These are phyloP conservation scores for Lophotriccus pileatus DNA, from an alignment of 2,797 vertebrate genomes.

Conservation along the genomic window DNA sequence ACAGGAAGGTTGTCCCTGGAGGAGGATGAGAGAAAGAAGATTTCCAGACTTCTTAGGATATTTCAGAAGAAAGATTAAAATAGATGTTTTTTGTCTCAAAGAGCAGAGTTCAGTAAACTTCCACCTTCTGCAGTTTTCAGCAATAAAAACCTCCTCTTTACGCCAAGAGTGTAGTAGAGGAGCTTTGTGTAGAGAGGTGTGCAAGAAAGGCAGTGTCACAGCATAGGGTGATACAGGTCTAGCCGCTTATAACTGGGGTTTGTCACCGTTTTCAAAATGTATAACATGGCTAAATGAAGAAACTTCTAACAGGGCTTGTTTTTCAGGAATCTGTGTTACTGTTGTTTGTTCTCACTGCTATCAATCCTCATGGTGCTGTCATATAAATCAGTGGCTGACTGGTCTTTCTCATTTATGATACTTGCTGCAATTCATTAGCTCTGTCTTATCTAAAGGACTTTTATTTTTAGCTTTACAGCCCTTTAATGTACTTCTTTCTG, in stretches of 20 bases:
- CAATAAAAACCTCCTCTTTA: not conserved
- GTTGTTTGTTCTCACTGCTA: not conserved
- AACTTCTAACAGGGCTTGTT: not conserved
- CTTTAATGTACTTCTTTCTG: not conserved
- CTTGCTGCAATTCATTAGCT: conserved; percentile 18
- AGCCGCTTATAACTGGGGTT: not conserved
- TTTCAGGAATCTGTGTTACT: not conserved
- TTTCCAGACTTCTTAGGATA: not conserved
- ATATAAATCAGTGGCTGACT: not conserved
- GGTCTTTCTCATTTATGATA: not conserved
- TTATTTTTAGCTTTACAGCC: conserved; percentile 16
- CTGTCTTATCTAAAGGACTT: conserved; percentile 9
- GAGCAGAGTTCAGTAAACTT: not conserved
- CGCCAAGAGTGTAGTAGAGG: not conserved
- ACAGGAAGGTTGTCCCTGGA: not conserved
- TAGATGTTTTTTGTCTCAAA: not conserved
- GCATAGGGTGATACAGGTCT: not conserved
- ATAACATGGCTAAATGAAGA: not conserved
- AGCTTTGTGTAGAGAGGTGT: not conserved
- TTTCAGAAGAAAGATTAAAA: not conserved
- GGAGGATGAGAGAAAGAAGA: not conserved
- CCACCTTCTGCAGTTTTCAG: not conserved
- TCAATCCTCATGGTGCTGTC: not conserved
- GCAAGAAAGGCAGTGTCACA: not conserved
- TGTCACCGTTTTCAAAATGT: not conserved